Percentiles rank a stretch among this genome's conserved stretches.
Evolutionary conservation across 2,888 invertebrate genomes (phyloP).

Genomic region (Chrysina gloriosa): DNA sequence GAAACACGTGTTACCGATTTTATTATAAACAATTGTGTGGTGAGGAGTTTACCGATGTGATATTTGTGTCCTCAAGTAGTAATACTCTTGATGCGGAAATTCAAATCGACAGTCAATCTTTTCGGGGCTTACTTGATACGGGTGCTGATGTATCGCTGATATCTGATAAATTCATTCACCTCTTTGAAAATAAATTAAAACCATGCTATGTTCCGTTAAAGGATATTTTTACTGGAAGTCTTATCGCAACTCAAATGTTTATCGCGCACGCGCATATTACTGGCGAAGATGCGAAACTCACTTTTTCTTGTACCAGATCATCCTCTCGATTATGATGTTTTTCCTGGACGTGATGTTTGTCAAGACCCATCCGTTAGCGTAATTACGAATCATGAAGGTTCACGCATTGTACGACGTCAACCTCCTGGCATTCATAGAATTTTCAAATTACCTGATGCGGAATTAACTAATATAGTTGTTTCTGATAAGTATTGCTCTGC

Average conservation of each 20-base stretch:
- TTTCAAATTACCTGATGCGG: constrained; percentile 18
- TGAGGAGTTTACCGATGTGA: too few relatives aligned
- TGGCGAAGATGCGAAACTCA: not conserved
- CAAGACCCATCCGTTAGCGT: constrained; percentile 23
- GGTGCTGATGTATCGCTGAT: constrained; percentile 40
- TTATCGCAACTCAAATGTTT: not conserved
- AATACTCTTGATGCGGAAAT: constrained; percentile 3
- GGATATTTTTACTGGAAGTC: constrained; percentile 7
- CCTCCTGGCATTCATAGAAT: too few relatives aligned
- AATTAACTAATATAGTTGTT: not conserved
- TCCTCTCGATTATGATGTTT: constrained; percentile 39
- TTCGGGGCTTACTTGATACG: constrained; percentile 41
- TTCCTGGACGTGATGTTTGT: constrained; percentile 40
- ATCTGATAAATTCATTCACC: constrained; percentile 24
- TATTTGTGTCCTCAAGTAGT: too few relatives aligned
- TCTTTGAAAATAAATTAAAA: not conserved
- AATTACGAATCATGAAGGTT: constrained; percentile 29
- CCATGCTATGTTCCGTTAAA: not conserved
- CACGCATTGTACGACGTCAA: too few relatives aligned
- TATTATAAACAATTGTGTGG: too few relatives aligned
- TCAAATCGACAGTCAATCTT: constrained; percentile 20
- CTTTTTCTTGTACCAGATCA: constrained; percentile 28
- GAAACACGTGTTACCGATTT: too few relatives aligned
- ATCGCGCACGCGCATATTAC: not conserved
- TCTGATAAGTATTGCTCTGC: not conserved